phyloP scores from a whole-genome alignment of 2,797 vertebrate species.

The Denticeps clupeoides region DNA sequence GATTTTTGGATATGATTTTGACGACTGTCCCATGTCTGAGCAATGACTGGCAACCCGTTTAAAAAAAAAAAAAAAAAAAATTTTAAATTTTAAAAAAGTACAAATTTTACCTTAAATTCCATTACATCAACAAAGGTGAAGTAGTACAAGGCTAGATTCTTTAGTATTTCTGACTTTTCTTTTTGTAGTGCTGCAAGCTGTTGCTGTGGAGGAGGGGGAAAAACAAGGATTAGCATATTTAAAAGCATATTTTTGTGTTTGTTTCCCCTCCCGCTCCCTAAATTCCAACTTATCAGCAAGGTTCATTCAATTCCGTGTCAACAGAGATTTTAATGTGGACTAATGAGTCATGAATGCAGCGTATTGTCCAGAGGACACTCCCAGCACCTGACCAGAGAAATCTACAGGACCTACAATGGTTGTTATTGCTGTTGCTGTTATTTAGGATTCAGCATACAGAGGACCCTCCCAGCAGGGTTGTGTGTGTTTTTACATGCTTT shows the following conservation, averaged over 20 bases:
- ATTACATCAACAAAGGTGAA: slow-evolving; percentile 98
- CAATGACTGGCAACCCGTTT: too few species aligned
- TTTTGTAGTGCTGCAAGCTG: slow-evolving; percentile 98
- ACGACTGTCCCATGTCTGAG: too few species aligned
- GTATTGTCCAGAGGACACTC: background rate
- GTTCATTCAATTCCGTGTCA: slow-evolving; percentile 16
- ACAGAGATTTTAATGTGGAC: background rate
- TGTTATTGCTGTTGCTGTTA: too few species aligned
- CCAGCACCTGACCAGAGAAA: too few species aligned
- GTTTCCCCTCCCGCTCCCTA: too few species aligned
- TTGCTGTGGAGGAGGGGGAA: slow-evolving; percentile 68
- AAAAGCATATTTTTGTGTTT: background rate
- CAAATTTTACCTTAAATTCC: slow-evolving; percentile 86
- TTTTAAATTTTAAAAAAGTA: slow-evolving; percentile 3
- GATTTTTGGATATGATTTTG: too few species aligned
- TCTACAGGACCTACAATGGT: too few species aligned
- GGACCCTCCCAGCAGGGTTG: too few species aligned
- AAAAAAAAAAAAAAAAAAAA: background rate
- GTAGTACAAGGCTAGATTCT: slow-evolving; percentile 96
- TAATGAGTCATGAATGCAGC: background rate
- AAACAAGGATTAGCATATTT: background rate
- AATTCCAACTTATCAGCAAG: slow-evolving; percentile 28
- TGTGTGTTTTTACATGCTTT: too few species aligned
- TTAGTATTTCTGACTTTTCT: slow-evolving; percentile 96
- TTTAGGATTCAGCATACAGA: too few species aligned